A percentile compares a stretch with the other conserved stretches of the same genome.
phyloP scores from a whole-genome alignment of 1,140 invertebrate species.

The Solenopsis fugax region DNA sequence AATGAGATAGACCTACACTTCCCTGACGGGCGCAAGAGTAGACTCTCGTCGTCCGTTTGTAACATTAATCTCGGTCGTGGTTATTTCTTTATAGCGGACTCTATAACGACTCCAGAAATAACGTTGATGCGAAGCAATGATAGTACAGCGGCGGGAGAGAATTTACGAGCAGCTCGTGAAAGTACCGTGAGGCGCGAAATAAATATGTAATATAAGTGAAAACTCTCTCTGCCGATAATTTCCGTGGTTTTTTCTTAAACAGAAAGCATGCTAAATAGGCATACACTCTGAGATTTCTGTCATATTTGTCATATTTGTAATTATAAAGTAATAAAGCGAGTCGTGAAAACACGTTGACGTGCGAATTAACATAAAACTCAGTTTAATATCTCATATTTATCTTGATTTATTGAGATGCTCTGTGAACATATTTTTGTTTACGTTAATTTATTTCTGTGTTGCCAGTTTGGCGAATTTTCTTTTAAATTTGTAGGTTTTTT shows the following conservation, averaged over 20 bases:
- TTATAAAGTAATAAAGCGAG: too few species aligned
- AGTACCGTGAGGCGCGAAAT: conserved; percentile 39
- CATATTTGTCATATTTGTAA: background rate
- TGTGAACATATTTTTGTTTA: background rate
- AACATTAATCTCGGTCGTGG: conserved; percentile 55
- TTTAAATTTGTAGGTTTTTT: too few species aligned
- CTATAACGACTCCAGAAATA: conserved; percentile 50
- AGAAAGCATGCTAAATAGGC: background rate
- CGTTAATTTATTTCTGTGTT: background rate
- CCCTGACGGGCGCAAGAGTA: background rate
- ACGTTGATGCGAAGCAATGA: conserved; percentile 31
- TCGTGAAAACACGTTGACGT: too few species aligned
- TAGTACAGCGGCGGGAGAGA: background rate
- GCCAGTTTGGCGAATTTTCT: too few species aligned
- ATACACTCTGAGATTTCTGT: background rate
- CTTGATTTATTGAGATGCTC: background rate
- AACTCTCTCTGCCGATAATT: background rate
- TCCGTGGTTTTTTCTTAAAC: background rate
- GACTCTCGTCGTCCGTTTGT: conserved; percentile 33
- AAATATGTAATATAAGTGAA: conserved; percentile 5
- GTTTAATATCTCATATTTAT: background rate
- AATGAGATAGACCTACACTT: conserved; percentile 55
- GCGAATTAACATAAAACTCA: too few species aligned
- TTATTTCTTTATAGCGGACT: conserved; percentile 48
- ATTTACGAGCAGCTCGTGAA: conserved; percentile 32